These are phyloP conservation scores for Muricea muricata DNA, from an alignment of 92 coral and sea anemone genomes.

Conservation along the genomic window DNA sequence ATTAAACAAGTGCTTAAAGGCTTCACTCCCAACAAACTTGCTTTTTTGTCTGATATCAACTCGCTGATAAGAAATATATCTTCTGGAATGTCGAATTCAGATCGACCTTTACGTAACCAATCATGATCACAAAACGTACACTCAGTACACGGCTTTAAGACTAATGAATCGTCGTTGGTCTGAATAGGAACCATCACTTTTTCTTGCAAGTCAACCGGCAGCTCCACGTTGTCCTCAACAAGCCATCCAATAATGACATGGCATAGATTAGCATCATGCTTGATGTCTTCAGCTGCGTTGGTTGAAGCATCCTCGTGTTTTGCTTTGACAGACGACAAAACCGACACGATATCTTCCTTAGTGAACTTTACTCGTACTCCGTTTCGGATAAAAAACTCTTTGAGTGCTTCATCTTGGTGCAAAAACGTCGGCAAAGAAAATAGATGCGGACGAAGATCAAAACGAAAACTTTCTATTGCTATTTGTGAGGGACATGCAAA, in stretches of 20 bases:
- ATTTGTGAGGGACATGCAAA: conserved; percentile 69
- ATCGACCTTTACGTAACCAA: conserved; percentile 71
- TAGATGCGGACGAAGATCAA: conserved; percentile 76
- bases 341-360: conserved; percentile 62
- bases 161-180: conserved; percentile 63
- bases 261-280: conserved; percentile 61
- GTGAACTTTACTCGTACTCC: conserved; percentile 66
- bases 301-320: conserved; percentile 50
- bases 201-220: conserved; percentile 54
- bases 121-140: conserved; percentile 87
- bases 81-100: conserved; percentile 68
- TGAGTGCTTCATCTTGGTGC: conserved; percentile 6
- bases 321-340: conserved; percentile 64
- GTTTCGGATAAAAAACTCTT: conserved; percentile 52
- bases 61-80: conserved; percentile 69
- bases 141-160: conserved; percentile 66
- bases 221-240: conserved; percentile 62
- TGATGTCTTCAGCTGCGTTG: conserved; percentile 15
- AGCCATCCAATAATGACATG: conserved; percentile 77
- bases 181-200: conserved; percentile 77
- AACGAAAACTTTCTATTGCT: conserved; percentile 50
- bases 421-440: conserved; percentile 63
- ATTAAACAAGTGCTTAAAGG: conserved; percentile 75
- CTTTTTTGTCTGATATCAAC: conserved; percentile 61
- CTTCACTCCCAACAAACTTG: conserved; percentile 76